Conservation (phyloP, 2,888 invertebrate species). For the Caenorhabditis zanzibari region DNA sequence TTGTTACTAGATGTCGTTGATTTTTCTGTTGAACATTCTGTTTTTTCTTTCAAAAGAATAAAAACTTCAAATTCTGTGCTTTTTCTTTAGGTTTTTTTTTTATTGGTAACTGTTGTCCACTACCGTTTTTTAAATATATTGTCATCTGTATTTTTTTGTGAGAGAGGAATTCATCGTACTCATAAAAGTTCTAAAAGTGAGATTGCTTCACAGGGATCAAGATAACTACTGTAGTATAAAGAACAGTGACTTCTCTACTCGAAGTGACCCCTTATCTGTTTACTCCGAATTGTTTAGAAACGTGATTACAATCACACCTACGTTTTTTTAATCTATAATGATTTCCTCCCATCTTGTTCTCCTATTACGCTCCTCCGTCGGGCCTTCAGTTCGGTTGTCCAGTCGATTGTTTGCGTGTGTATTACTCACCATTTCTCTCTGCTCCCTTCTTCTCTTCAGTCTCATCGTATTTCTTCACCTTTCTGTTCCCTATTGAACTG, state of each 20-base stretch:
- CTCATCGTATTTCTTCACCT: neutral
- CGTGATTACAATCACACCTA: neutral
- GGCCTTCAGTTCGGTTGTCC: constrained; percentile 11
- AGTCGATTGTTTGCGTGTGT: constrained; percentile 32
- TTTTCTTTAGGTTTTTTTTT: neutral
- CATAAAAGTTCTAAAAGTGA: too few relatives aligned
- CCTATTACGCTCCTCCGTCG: neutral
- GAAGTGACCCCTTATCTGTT: too few relatives aligned
- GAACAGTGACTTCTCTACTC: too few relatives aligned
- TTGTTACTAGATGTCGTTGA: constrained; percentile 2
- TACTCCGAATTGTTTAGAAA: neutral
- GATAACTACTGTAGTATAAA: too few relatives aligned
- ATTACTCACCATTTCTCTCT: constrained; percentile 33
- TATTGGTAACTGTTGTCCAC: constrained; percentile 39
- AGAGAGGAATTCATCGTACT: too few relatives aligned
- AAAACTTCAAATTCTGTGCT: constrained; percentile 1
- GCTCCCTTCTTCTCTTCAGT: neutral
- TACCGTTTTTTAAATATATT: constrained; percentile 32
- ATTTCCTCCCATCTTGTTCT: neutral
- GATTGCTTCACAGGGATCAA: too few relatives aligned
- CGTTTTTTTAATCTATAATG: constrained; percentile 2
- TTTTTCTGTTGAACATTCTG: constrained; percentile 14
- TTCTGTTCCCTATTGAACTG: neutral
- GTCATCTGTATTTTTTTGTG: constrained; percentile 19
- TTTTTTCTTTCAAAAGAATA: constrained; percentile 5